Evolutionary conservation across 2,113 vertebrate species (phyloP), one percentile per base, ranked within the genome.

Genomic region (Phrynosoma blainvillii): DNA sequence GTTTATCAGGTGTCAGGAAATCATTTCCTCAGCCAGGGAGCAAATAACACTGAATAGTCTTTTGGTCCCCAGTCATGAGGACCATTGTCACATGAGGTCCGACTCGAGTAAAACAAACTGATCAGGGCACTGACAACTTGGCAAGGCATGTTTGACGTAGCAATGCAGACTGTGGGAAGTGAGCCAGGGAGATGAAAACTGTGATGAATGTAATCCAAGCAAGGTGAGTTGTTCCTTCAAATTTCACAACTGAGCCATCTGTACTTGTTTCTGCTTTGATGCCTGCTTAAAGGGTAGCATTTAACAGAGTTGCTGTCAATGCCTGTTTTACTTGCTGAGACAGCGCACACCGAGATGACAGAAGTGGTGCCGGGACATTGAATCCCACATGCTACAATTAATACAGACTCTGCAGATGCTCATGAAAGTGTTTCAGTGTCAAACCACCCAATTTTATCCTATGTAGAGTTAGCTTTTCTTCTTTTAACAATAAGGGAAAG

Each of bases 351-450:
- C 3, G 32, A 40, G 86, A 74, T 42, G 47, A 20, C 47, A 59
- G 85, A n/a, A 81, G 23, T 30, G 78, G 30, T 77, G 73, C 87
- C 20, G 11, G 73, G 80, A 30, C 79, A 25, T 32, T 66, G 79
- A 87, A 54, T 77, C 80, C 87, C 81, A 76, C 73, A 76, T 4
- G 2, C 13, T 66, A 27, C 59, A 86, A 86, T 86, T 86, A 78
- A 79, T 79, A 79, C 59, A 66, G 42, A 30, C 75, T 79, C 4
- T 83, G 2, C 87, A 83, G 87, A 83, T 77, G 87, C 62, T 82
- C 87, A 54, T 66, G 80, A 88, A 88, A 76, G 56, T 71, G 25
- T 54, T 68, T 2, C 36, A 11, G 71, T 87, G 56, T 65, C 40
- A 1, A 82, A 27, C 56, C 79, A 25, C 25, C 70, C 40, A 75